Evolutionary conservation across 1,140 invertebrate species (phyloP).

Genomic region (Platyscapa corneri): DNA sequence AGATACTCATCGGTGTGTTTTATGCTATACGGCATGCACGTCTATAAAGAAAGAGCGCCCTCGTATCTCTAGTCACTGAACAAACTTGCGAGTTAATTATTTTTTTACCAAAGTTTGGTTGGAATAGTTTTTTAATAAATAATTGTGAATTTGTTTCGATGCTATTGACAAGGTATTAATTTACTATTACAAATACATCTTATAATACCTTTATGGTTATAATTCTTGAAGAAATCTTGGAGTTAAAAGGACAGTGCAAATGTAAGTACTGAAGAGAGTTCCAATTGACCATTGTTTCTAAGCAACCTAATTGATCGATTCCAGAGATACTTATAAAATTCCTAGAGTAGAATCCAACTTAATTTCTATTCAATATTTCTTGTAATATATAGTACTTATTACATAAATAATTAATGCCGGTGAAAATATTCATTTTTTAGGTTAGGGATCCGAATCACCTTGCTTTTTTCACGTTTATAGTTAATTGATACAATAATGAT

Average conservation of each 20-base stretch:
- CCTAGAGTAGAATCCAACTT: not conserved
- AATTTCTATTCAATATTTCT: not conserved
- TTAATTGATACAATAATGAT: not conserved
- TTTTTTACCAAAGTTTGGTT: not conserved
- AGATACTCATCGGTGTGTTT: not conserved
- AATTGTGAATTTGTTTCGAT: not conserved
- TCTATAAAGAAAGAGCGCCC: not conserved
- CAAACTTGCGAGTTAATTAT: not conserved
- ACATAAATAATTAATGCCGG: not conserved
- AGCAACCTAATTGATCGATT: constrained; percentile 49
- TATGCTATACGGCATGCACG: not conserved
- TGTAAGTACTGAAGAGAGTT: constrained; percentile 48
- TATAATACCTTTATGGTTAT: not conserved
- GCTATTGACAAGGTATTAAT: not conserved
- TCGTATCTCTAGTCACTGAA: not conserved
- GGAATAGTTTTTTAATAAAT: not conserved
- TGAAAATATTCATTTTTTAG: constrained; percentile 34
- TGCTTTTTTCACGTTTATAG: not conserved
- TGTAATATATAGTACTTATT: not conserved
- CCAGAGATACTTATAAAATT: not conserved
- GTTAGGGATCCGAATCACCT: constrained; percentile 36
- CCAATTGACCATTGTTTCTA: constrained; percentile 47
- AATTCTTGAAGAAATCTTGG: not conserved
- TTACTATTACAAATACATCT: not conserved
- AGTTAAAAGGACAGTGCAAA: constrained; percentile 17